Evolutionary conservation across 2,113 vertebrate species (phyloP).

Genomic region (Edolisoma coerulescens): DNA sequence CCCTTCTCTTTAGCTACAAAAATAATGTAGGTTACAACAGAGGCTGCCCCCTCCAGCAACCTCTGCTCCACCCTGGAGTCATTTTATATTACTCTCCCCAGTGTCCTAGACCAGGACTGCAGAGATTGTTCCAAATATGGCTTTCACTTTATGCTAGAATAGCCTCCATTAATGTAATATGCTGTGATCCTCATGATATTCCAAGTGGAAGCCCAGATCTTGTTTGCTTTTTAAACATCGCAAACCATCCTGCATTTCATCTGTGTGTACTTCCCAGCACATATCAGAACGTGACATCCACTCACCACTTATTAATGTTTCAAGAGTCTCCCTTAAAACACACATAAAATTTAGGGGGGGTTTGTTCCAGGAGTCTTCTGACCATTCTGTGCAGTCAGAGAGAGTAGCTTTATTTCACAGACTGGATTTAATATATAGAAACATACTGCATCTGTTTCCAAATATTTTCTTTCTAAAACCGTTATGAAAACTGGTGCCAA

Average conservation of each 20-base stretch:
- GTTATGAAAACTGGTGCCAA: not conserved
- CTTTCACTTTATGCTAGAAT: conserved; percentile 25
- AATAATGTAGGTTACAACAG: not conserved
- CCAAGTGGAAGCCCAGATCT: not conserved
- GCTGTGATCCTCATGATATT: not conserved
- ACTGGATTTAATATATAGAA: conserved; percentile 38
- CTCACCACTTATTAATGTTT: not conserved
- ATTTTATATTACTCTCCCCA: conserved; percentile 13
- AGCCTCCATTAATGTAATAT: not conserved
- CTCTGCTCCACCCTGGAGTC: not conserved
- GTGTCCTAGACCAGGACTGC: not conserved
- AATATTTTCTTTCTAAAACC: conserved; percentile 33
- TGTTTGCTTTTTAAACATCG: not conserved
- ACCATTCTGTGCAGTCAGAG: not conserved
- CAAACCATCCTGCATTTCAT: not conserved
- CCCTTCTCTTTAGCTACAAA: not conserved
- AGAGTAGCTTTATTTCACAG: conserved; percentile 24
- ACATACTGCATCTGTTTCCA: conserved; percentile 33
- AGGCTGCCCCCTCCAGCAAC: not conserved
- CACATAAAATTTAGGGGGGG: conserved; percentile 8
- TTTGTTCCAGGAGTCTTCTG: conserved; percentile 22
- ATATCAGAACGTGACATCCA: not conserved
- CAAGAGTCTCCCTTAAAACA: conserved; percentile 38
- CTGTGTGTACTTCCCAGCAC: not conserved
- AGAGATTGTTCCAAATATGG: conserved; percentile 9